phyloP scores from a whole-genome alignment of 2,797 vertebrate species.

The Apogon talboti region DNA sequence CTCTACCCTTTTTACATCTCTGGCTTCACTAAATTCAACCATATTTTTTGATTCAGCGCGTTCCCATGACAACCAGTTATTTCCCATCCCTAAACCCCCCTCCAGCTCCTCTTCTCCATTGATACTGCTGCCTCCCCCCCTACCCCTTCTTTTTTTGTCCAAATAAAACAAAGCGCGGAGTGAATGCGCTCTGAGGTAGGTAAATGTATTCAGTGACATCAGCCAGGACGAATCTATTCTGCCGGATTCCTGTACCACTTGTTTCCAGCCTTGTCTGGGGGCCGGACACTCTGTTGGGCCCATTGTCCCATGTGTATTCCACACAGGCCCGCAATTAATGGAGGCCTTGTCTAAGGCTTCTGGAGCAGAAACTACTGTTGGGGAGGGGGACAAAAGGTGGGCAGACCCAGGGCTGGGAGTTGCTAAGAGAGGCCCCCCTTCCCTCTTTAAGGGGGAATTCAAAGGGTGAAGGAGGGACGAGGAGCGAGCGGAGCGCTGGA shows the following conservation, averaged over 20 bases:
- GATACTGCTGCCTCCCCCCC: conserved; percentile 78
- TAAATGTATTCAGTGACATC: conserved; percentile 98
- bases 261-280: conserved; percentile 97
- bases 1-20: conserved; percentile 78
- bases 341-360: conserved; percentile 91
- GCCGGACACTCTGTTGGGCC: conserved; percentile 90
- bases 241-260: conserved; percentile 92
- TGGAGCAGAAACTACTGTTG: conserved; percentile 94
- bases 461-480: conserved; percentile 80
- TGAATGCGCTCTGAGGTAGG: conserved; percentile 97
- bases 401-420: conserved; percentile 76
- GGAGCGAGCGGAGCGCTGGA: conserved; percentile 75
- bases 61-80: conserved; percentile 87
- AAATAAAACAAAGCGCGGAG: conserved; percentile 83
- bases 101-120: conserved; percentile 71
- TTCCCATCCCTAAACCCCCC: conserved; percentile 75
- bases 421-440: conserved; percentile 84
- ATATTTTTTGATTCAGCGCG: conserved; percentile 76
- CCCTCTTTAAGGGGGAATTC: conserved; percentile 78
- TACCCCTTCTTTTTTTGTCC: conserved; percentile 78
- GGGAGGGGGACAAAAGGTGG: conserved; percentile 80
- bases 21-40: conserved; percentile 77
- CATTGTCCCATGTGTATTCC: conserved; percentile 91
- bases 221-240: conserved; percentile 95
- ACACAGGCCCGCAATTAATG: conserved; percentile 93